Base-by-base conservation (phyloP, 2,113 vertebrate species). In the Paedocypris sp. region DNA sequence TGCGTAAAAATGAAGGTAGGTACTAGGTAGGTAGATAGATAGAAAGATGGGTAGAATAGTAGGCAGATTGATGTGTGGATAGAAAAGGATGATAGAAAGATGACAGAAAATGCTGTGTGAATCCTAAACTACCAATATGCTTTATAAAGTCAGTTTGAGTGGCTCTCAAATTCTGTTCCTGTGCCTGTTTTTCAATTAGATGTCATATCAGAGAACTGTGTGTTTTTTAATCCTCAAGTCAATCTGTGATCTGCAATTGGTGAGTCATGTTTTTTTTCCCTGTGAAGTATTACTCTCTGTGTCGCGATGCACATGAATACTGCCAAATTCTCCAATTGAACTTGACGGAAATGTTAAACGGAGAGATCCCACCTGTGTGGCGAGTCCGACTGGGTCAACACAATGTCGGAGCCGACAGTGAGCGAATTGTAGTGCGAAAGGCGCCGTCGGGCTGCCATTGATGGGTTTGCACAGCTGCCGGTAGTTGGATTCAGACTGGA, bases 401-500 rank as follows among this genome's bases (percentile, higher is more conserved):
- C 42, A 75, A 69, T 66, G 62, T 74, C 45, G 70, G 75, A 66
- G 42, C 29, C 25, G 43, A 69, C 68, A 73, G 76, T 64, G 60
- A 75, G 68, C 9, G 29, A 23, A 35, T 20, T 26, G 20, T 50
- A 23, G 36, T 3, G 15, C 10, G 29, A 56, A 42, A 45, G 48
- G 33, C 10, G 23, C 33, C 19, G 28, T 29, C 39, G 6, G 54
- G 38, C 49, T 57, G 50, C 18, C 39, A 19, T 28, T 76, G 76
- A 76, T 67, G 66, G 72, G 54, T 71, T 80, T 73, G 78, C 77
- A 77, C 77, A 80, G 78, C 79, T 77, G 67, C 70, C 36, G 52
- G 51, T 42, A 51, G 58, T 69, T 69, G 43, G 54, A 51, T 58
- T 18, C 48, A 16, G 13, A 46, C 41, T 64, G 60, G 42, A 63